Base-by-base conservation (phyloP, 2,797 vertebrate genomes). In the Coendou prehensilis region DNA sequence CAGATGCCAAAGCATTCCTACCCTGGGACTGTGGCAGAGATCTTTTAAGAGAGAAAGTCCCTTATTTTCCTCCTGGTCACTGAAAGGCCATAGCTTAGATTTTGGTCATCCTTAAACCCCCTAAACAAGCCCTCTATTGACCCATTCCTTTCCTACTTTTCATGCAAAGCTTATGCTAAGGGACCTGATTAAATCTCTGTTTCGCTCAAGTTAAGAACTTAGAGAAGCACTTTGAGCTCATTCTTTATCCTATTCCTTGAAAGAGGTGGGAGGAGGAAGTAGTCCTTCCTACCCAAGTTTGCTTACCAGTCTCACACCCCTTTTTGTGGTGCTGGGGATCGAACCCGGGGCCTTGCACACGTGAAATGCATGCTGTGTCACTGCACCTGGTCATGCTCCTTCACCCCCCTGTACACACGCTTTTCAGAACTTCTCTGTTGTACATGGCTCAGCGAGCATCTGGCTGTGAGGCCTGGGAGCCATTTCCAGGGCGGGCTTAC, bases 121-220 rank as follows among this genome's bases (percentile, higher is more conserved):
- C 64, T 23, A 54, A 90, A n/a, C 61, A 52, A n/a, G 56, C 11
- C 9, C 54, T 52, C 8, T 50, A 13, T 85, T 85, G 37, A 47
- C 52, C 56, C 75, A 56, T 41, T 37, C 80, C 50, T 75, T 80
- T 90, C 86, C 63, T 90, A 37, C 57, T 78, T 86, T 37, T 90
- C 33, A n/a, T 9, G 17, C 64, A 64, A 93, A 87, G 26, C 64
- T 45, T 37, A 9, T 37, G 23, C 47, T 15, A 20, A 15, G 30
- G 3, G 2, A 45, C 18, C 14, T 52, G 33, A 57, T 85, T 26
- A 64, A 81, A 90, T 47, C n/a, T 47, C n/a, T 17, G 61, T 23
- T 71, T 85, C 23, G n/a, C 56, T 61, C 69, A 61, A 23, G 23
- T 89, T 73, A 93, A 87, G 76, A 87, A 75, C 56, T n/a, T 9